A percentile compares a stretch with the other conserved stretches of the same genome.
Conservation (phyloP, 2,797 vertebrate genomes). For the Sebastes trivittatus region DNA sequence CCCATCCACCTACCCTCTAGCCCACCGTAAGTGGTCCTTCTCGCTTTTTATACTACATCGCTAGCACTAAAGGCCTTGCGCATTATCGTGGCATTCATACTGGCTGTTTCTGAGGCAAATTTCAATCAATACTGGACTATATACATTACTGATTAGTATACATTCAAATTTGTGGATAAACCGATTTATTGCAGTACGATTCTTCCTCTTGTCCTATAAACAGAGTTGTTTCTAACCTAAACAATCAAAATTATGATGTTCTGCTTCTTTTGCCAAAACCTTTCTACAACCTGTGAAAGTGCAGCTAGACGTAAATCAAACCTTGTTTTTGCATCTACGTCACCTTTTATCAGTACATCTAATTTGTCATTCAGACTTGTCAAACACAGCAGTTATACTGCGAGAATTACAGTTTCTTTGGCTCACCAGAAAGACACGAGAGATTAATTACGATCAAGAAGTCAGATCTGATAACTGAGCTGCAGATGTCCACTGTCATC, state of each 20-base stretch:
- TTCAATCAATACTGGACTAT: too few species aligned
- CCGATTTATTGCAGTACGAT: not conserved
- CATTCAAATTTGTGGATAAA: not conserved
- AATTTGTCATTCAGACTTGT: constrained; percentile 9
- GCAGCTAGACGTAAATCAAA: constrained; percentile 24
- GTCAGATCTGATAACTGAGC: not conserved
- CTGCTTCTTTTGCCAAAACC: constrained; percentile 1
- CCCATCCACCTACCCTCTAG: too few species aligned
- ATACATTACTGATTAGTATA: not conserved
- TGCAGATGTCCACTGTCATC: not conserved
- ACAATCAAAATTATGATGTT: not conserved
- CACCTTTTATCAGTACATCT: not conserved
- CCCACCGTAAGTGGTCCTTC: too few species aligned
- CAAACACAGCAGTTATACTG: not conserved
- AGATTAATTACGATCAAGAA: not conserved
- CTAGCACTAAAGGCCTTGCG: too few species aligned
- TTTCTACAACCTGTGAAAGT: not conserved
- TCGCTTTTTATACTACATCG: too few species aligned
- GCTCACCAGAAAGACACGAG: not conserved
- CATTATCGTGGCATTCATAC: too few species aligned
- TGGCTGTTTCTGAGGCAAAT: too few species aligned
- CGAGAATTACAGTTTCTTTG: not conserved
- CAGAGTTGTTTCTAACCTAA: not conserved
- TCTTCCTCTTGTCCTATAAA: not conserved
- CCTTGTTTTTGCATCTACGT: not conserved